phyloP scores from a whole-genome alignment of 2,113 vertebrate genomes.

The Menidia beryllina region DNA sequence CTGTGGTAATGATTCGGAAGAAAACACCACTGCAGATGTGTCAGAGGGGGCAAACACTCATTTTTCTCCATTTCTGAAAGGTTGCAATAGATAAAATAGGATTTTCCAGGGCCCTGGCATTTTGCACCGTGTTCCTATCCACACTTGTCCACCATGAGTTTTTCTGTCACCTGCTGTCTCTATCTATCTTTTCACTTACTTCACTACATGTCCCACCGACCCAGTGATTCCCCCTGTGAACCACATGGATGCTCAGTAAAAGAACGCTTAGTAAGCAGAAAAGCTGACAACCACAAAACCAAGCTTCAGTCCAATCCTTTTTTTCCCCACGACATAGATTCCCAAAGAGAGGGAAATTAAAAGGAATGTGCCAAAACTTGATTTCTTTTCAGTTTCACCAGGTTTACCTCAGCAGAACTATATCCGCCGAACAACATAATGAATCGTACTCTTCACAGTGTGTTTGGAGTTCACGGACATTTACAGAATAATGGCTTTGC shows the following conservation, averaged over 20 bases:
- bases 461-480: too few relatives aligned
- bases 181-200: slow-evolving; percentile 37
- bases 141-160: slow-evolving; percentile 13
- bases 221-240: slow-evolving; percentile 20
- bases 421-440: too few relatives aligned
- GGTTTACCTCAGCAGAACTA: too few relatives aligned
- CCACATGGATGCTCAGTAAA: slow-evolving; percentile 28
- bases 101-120: slow-evolving; percentile 10
- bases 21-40: slow-evolving; percentile 26
- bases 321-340: neutral
- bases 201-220: slow-evolving; percentile 25
- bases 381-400: too few relatives aligned
- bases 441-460: too few relatives aligned
- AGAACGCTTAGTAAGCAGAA: slow-evolving; percentile 22
- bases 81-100: slow-evolving; percentile 31
- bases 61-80: slow-evolving; percentile 41
- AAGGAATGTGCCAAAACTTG: neutral
- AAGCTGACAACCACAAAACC: slow-evolving; percentile 28
- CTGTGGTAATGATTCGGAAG: slow-evolving; percentile 50
- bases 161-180: slow-evolving; percentile 3
- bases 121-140: neutral
- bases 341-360: slow-evolving; percentile 2
- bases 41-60: slow-evolving; percentile 6
- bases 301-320: slow-evolving; percentile 2
- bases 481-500: too few relatives aligned